Evolutionary conservation across 1,140 invertebrate species (phyloP).

Genomic region (Micrasema minimum): DNA sequence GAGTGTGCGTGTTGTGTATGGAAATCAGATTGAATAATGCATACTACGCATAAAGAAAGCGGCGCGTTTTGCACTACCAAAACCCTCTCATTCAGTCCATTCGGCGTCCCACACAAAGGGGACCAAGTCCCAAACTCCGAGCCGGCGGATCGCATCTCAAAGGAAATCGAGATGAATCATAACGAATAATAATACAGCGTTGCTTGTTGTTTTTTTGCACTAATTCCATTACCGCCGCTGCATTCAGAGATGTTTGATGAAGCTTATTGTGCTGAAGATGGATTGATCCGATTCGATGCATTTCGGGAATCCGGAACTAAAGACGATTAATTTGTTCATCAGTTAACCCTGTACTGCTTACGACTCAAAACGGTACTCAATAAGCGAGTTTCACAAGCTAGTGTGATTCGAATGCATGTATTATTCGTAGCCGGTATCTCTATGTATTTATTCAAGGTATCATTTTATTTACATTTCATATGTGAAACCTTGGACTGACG

Average conservation of each 20-base stretch:
- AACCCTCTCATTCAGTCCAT: background rate
- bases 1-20: too few relatives aligned
- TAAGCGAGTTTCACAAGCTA: too few relatives aligned
- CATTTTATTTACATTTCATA: too few relatives aligned
- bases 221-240: slow-evolving; percentile 24
- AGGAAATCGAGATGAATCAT: slow-evolving; percentile 28
- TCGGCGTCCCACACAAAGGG: slow-evolving; percentile 13
- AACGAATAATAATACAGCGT: background rate
- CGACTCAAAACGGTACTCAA: too few relatives aligned
- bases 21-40: too few relatives aligned
- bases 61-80: background rate
- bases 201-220: slow-evolving; percentile 17
- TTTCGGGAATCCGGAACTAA: slow-evolving; percentile 3
- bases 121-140: background rate
- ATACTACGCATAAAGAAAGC: background rate
- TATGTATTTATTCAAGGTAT: too few relatives aligned
- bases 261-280: slow-evolving; percentile 17
- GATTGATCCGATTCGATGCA: slow-evolving; percentile 5
- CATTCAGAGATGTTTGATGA: slow-evolving; percentile 20
- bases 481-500: too few relatives aligned
- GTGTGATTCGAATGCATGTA: too few relatives aligned
- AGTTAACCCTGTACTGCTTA: too few relatives aligned
- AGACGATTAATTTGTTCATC: too few relatives aligned
- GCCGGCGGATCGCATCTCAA: slow-evolving; percentile 46
- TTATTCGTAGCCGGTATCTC: too few relatives aligned